These are phyloP conservation scores for Hyphantria cunea DNA, from an alignment of 1,140 invertebrate genomes.

Conservation along the genomic window DNA sequence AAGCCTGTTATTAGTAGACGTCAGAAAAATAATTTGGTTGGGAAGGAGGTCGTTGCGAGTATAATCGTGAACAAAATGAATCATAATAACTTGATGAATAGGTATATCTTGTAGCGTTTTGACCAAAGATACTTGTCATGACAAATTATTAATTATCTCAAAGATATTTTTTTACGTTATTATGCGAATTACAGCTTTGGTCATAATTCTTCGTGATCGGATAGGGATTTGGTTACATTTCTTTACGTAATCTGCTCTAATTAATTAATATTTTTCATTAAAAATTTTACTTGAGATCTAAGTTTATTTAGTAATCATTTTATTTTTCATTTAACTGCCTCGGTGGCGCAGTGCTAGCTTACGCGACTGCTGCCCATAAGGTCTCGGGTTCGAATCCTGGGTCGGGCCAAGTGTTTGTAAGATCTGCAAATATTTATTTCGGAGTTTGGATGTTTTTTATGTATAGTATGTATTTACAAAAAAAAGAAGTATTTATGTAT, in stretches of 20 bases:
- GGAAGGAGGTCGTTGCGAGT: conserved; percentile 16
- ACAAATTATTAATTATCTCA: conserved; percentile 19
- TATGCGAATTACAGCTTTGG: conserved; percentile 12
- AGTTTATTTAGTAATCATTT: too few relatives aligned
- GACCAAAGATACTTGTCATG: conserved; percentile 20
- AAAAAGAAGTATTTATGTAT: too few relatives aligned
- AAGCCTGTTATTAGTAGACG: conserved; percentile 6
- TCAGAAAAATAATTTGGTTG: conserved; percentile 18
- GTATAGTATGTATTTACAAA: too few relatives aligned
- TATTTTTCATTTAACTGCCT: too few relatives aligned
- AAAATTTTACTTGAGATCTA: too few relatives aligned
- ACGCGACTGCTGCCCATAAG: too few relatives aligned
- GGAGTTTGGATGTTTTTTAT: too few relatives aligned
- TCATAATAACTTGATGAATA: conserved; percentile 21
- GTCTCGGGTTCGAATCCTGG: too few relatives aligned
- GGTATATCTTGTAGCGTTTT: conserved; percentile 7
- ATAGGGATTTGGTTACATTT: conserved; percentile 7
- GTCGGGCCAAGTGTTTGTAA: too few relatives aligned
- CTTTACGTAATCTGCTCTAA: conserved; percentile 12
- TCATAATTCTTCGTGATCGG: conserved; percentile 13
- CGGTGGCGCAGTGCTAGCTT: too few relatives aligned
- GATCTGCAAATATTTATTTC: too few relatives aligned
- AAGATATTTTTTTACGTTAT: conserved; percentile 10
- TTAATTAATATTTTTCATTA: not conserved
- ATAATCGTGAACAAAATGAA: conserved; percentile 26